phyloP scores from a whole-genome alignment of 2,113 vertebrate species.

The Machaerirhynchus nigripectus region DNA sequence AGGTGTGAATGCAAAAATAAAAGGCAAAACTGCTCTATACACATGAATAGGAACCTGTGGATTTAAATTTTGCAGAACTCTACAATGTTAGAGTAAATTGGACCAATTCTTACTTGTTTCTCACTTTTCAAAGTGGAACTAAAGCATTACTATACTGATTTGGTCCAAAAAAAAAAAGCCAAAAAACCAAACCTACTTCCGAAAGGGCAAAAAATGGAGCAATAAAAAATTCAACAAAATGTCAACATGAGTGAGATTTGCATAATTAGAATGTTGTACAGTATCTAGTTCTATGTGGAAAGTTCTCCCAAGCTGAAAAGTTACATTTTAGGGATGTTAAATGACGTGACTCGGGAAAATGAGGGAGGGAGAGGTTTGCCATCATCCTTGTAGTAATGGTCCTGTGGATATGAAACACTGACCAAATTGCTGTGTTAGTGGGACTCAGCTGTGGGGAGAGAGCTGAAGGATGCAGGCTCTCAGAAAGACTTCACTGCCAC shows the following conservation, averaged over 20 bases:
- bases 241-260: background rate
- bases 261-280: slow-evolving; percentile 30
- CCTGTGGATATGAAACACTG: background rate
- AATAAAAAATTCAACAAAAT: background rate
- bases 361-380: background rate
- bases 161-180: background rate
- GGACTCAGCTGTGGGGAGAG: background rate
- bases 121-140: background rate
- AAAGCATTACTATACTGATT: background rate
- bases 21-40: background rate
- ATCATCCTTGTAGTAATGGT: background rate
- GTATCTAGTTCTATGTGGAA: background rate
- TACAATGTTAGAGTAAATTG: background rate
- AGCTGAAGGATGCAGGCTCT: background rate
- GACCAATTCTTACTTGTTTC: background rate
- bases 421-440: background rate
- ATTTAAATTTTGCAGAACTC: background rate
- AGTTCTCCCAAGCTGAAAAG: background rate
- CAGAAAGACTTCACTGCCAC: background rate
- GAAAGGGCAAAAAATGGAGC: background rate
- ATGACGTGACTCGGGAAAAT: background rate
- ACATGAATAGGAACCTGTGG: background rate
- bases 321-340: background rate
- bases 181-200: too few species aligned
- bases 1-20: background rate